These are phyloP conservation scores for Adela reaumurella DNA, from an alignment of 2,888 invertebrate genomes.

Conservation along the genomic window DNA sequence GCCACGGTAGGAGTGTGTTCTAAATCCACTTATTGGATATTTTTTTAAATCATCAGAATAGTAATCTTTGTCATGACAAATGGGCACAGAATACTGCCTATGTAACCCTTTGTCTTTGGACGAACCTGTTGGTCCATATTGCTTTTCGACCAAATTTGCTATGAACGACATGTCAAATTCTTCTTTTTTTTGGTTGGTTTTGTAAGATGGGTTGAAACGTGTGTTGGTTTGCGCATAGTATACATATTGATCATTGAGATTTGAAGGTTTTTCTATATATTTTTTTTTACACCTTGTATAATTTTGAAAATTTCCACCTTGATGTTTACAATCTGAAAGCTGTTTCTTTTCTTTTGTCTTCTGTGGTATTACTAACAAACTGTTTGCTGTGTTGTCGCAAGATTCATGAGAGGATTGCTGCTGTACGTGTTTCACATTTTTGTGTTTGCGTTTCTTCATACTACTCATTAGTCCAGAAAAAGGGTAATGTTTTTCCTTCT, in stretches of 20 bases:
- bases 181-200: not conserved
- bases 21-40: not conserved
- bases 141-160: not conserved
- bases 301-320: not conserved
- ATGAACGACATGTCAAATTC: not conserved
- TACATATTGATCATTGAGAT: not conserved
- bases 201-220: not conserved
- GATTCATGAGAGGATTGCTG: not conserved
- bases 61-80: not conserved
- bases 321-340: not conserved
- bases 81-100: not conserved
- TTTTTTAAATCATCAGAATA: not conserved
- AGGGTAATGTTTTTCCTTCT: not conserved
- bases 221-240: not conserved
- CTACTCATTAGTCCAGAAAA: not conserved
- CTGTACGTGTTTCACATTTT: not conserved
- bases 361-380: not conserved
- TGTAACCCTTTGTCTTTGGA: not conserved
- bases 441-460: not conserved
- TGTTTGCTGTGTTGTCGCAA: not conserved
- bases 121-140: not conserved
- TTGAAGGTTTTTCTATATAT: not conserved
- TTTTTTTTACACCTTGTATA: not conserved
- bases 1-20: conserved; percentile 27
- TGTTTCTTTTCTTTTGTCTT: not conserved